Evolutionary conservation across 2,113 vertebrate genomes (phyloP).

Genomic region (Gallinago paraguaiae): DNA sequence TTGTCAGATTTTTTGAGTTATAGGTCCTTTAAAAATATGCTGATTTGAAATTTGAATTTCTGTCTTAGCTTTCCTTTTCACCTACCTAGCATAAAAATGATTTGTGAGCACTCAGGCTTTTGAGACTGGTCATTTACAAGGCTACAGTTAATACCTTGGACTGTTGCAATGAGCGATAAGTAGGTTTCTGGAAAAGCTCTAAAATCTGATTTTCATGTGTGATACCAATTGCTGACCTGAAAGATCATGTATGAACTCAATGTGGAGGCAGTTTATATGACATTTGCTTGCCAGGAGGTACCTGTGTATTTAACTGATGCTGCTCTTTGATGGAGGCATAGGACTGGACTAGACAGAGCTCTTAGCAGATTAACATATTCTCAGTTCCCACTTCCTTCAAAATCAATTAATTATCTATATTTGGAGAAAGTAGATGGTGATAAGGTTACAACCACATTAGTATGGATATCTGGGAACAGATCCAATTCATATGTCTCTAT

Average conservation of each 20-base stretch:
- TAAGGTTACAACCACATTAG: not conserved
- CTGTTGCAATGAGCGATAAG: not conserved
- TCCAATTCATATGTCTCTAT: not conserved
- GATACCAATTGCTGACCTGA: not conserved
- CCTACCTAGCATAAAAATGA: not conserved
- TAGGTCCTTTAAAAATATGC: not conserved
- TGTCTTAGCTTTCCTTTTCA: slow-evolving; percentile 3
- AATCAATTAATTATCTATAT: not conserved
- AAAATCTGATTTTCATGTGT: not conserved
- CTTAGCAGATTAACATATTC: not conserved
- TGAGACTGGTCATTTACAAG: not conserved
- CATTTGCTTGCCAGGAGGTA: not conserved
- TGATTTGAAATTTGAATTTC: slow-evolving; percentile 33
- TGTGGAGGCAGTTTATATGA: not conserved
- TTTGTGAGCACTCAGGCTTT: not conserved
- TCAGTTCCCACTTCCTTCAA: not conserved
- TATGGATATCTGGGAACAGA: not conserved
- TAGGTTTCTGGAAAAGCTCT: not conserved
- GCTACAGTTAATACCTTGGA: not conserved
- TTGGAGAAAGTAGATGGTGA: not conserved
- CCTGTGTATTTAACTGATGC: not conserved
- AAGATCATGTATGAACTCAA: not conserved
- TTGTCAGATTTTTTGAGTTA: not conserved
- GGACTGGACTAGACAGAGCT: not conserved
- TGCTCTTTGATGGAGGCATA: not conserved